A percentile compares a stretch with the other conserved stretches of the same genome.
These are phyloP conservation scores for Lycaena phlaeas DNA, from an alignment of 2,888 invertebrate genomes.

Conservation along the genomic window DNA sequence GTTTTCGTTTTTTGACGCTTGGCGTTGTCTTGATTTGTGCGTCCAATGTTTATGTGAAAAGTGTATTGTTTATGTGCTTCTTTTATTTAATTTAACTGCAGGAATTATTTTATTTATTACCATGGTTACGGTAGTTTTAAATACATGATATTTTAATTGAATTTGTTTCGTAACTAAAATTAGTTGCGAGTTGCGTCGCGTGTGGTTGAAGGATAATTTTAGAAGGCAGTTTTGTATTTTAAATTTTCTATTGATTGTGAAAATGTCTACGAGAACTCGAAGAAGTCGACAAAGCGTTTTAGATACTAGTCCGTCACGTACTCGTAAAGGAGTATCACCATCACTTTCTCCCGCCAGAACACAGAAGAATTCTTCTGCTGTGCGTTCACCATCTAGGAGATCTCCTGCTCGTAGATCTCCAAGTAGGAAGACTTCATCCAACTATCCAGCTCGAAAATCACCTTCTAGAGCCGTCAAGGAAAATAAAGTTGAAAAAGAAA, in stretches of 20 bases:
- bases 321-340: conserved; percentile 50
- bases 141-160: neutral
- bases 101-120: neutral
- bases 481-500: conserved; percentile 33
- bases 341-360: conserved; percentile 59
- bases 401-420: conserved; percentile 62
- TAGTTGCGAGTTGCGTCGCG: conserved; percentile 38
- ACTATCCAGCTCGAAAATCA: conserved; percentile 59
- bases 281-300: conserved; percentile 39
- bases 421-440: conserved; percentile 53
- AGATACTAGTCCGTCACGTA: conserved; percentile 48
- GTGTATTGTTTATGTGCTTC: conserved; percentile 2
- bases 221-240: neutral
- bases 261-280: conserved; percentile 60
- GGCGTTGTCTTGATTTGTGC: conserved; percentile 34
- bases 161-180: neutral
- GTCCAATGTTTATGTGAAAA: conserved; percentile 26
- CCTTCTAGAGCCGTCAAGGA: conserved; percentile 41
- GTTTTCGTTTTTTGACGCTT: conserved; percentile 54
- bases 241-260: conserved; percentile 8
- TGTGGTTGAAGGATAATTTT: conserved; percentile 48
- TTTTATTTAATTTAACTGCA: neutral
- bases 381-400: conserved; percentile 24
- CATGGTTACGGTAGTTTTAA: neutral
- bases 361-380: conserved; percentile 47